phyloP scores from a whole-genome alignment of 2,888 invertebrate genomes.

The Falcaria lacertinaria region DNA sequence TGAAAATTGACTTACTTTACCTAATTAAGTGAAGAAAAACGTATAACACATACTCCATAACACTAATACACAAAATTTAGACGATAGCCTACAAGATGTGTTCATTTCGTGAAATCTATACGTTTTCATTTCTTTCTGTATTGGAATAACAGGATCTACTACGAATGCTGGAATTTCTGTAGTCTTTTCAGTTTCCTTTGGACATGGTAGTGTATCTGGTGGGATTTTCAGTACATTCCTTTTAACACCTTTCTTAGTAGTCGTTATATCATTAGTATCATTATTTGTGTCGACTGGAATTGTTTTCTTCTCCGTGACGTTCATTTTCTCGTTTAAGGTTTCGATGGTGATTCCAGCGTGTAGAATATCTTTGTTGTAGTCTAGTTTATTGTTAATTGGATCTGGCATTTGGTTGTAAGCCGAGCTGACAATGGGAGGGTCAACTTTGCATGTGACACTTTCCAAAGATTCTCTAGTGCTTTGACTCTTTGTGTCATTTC shows the following conservation, averaged over 20 bases:
- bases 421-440: slow-evolving; percentile 69
- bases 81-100: slow-evolving; percentile 29
- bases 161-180: slow-evolving; percentile 56
- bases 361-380: slow-evolving; percentile 58
- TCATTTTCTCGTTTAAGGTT: slow-evolving; percentile 53
- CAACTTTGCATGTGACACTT: slow-evolving; percentile 85
- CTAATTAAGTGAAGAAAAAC: slow-evolving; percentile 60
- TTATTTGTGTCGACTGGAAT: slow-evolving; percentile 41
- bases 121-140: slow-evolving; percentile 74
- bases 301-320: slow-evolving; percentile 50
- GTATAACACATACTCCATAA: slow-evolving; percentile 53
- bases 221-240: slow-evolving; percentile 61
- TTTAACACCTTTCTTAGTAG: slow-evolving; percentile 51
- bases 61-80: slow-evolving; percentile 29
- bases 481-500: slow-evolving; percentile 86
- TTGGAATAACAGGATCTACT: slow-evolving; percentile 63
- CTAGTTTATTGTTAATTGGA: slow-evolving; percentile 44
- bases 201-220: slow-evolving; percentile 65
- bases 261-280: slow-evolving; percentile 21
- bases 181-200: slow-evolving; percentile 52
- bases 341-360: slow-evolving; percentile 60
- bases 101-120: slow-evolving; percentile 63
- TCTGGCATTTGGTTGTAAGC: slow-evolving; percentile 70
- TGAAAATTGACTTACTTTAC: slow-evolving; percentile 29
- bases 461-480: slow-evolving; percentile 84